Percentiles rank a stretch among this genome's conserved stretches.
These are phyloP conservation scores for Gastrophysa polygoni DNA, from an alignment of 2,888 invertebrate genomes.

Conservation along the genomic window DNA sequence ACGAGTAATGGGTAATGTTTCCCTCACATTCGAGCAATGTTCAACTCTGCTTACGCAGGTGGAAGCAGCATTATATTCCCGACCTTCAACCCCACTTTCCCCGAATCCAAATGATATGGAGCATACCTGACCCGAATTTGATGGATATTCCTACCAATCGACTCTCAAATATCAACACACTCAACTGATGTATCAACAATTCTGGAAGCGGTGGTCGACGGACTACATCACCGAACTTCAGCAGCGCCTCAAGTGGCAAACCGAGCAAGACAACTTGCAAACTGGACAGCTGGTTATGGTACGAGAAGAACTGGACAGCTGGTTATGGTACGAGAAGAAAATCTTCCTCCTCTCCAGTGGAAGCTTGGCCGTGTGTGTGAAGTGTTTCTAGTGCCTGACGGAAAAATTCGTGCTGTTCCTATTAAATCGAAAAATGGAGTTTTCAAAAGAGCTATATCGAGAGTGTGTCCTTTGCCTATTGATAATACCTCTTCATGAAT, in stretches of 20 bases:
- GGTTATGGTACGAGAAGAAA: slow-evolving; percentile 14
- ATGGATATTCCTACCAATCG: slow-evolving; percentile 22
- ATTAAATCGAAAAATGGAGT: slow-evolving; percentile 5
- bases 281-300: slow-evolving; percentile 2
- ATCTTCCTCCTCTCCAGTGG: slow-evolving; percentile 16
- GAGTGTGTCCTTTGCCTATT: slow-evolving; percentile 7
- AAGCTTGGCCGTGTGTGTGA: slow-evolving; percentile 1
- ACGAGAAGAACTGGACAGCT: no score
- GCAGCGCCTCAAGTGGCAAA: slow-evolving; percentile 28
- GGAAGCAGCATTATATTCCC: slow-evolving; percentile 45
- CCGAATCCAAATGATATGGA: slow-evolving; percentile 37
- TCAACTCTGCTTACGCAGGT: slow-evolving; percentile 39
- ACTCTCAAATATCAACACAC: slow-evolving; percentile 37
- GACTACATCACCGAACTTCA: slow-evolving; percentile 42
- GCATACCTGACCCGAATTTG: slow-evolving; percentile 28
- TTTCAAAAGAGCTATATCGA: not conserved
- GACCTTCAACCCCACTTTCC: slow-evolving; percentile 41
- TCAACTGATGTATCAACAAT: slow-evolving; percentile 37
- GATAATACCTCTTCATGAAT: not conserved
- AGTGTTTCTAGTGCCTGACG: slow-evolving; percentile 5
- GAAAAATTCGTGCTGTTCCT: not conserved
- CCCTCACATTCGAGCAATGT: slow-evolving; percentile 39
- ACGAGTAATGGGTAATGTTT: slow-evolving; percentile 34
- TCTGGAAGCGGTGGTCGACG: slow-evolving; percentile 35
- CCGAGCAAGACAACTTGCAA: not conserved